Evolutionary conservation across 1,140 invertebrate genomes (phyloP), one percentile per base, ranked within the genome.

Genomic region (Maniola jurtina): DNA sequence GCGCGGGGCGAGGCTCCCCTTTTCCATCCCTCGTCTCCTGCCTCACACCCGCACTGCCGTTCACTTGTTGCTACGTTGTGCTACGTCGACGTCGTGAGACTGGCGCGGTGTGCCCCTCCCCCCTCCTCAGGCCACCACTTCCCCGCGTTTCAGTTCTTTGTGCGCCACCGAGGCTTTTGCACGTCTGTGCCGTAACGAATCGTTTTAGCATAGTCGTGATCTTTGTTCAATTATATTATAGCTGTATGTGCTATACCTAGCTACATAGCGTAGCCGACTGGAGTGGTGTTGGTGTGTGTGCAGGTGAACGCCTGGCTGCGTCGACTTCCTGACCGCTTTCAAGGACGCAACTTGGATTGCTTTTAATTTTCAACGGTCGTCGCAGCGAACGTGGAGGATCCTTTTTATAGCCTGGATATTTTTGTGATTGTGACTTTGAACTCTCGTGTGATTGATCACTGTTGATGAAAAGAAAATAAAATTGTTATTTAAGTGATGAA

Each of bases 11-110:
- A 68, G 63, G 65, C 66, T 70, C 73, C 76, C 71, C 71, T 63
- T 62, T 72, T 61, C 69, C 68, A 68, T 66, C 68, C 72, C 74
- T 72, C 75, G 73, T 68, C 71, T 58, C 63, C 67, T 66, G 58
- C 71, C 69, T 79, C 83, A 81, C 82, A 76, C 83, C 82, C 80
- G 79, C 77, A 76, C 71, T 73, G 79, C 81, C 85, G 83, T 87
- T 89, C 87, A 89, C 86, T 89, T 89, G 87, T 89, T 89, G 87
- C 85, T 89, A 88, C 84, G 84, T 84, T 83, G 80, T 81, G 79
- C 79, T 84, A 82, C 79, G 79, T 80, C 71, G 81, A 59, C 74
- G 77, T 76, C 70, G 81, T 79, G 81, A 87, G 81, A 80, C 81
- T 84, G 77, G 72, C 78, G 77, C 75, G 74, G 71, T 70, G 61